Conservation (phyloP, 2,113 vertebrate genomes). For the Rousettus leschenaultii region DNA sequence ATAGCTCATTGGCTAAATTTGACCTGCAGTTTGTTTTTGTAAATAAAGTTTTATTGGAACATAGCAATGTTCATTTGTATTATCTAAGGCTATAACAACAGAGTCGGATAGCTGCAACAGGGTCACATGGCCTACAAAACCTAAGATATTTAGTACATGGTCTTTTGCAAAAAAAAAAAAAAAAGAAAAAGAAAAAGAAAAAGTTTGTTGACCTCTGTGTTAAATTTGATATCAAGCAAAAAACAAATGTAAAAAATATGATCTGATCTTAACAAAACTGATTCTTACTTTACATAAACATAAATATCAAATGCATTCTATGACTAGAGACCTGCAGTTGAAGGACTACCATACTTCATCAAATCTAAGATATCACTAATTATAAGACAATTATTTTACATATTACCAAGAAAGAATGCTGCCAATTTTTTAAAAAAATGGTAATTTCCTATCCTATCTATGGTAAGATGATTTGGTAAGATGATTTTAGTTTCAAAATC, state of each 20-base stretch:
- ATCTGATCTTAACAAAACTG: not conserved
- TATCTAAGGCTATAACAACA: not conserved
- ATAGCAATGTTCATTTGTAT: not conserved
- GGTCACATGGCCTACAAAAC: not conserved
- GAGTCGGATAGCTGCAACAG: not conserved
- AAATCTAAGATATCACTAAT: not conserved
- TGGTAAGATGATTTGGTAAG: not conserved
- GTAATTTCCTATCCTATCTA: not conserved
- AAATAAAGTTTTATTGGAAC: not conserved
- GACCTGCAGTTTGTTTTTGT: not conserved
- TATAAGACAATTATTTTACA: not conserved
- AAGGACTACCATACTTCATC: not conserved
- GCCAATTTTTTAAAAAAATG: not conserved
- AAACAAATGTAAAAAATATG: not conserved
- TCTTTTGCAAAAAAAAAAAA: not conserved
- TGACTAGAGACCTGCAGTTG: not conserved
- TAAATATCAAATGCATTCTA: not conserved
- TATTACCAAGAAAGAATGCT: not conserved
- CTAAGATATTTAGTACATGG: not conserved
- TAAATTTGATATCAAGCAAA: not conserved
- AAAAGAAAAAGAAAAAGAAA: not conserved
- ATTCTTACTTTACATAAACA: not conserved
- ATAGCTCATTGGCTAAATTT: not conserved
- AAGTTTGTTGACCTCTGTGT: not conserved
- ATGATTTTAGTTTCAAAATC: not conserved